Evolutionary conservation across 2,888 invertebrate genomes (phyloP), one percentile per base, ranked within the genome.

Genomic region (Eumacrocentrus americanus): DNA sequence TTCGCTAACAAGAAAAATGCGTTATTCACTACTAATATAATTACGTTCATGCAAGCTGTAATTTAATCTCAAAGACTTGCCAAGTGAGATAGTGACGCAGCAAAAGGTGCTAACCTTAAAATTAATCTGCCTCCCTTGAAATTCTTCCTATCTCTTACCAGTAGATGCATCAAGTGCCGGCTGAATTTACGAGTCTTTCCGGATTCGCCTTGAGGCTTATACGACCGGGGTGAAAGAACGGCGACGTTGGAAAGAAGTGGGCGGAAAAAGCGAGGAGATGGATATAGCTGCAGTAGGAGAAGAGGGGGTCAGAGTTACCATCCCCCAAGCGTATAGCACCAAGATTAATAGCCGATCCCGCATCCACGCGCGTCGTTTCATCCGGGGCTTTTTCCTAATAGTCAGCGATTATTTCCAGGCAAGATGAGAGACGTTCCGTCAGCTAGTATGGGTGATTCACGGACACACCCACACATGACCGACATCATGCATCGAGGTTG

Each of bases 261-360:
- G 37, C 35, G 34, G n/a, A 52, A 22, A 18, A 18, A 29, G 40
- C 12, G 25, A 22, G 22, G 54, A 35, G 46, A 16, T 47, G 42
- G 29, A 20, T 34, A 35, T 51, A 38, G 35, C 20, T 47, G 18
- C 29, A 22, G 40, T 23, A 25, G 53, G 5, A 29, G 29, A 22
- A 18, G 16, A 29, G 18, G 58, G 54, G 54, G 55, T 52, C n/a
- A n/a, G 51, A 38, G 59, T 52, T 18, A 44, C 44, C 44, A 51
- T 53, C n/a, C n/a, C n/a, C n/a, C n/a, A n/a, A n/a, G n/a, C n/a
- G n/a, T 53, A 58, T 47, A 48, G 29, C 34, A 4, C 12, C 46
- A 62, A 65, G 65, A 66, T 67, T 66, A 65, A 67, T 66, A 61
- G 66, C 35, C 60, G 57, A 58, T 65, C 63, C 64, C 67, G 64